These are phyloP conservation scores for Luperina testacea DNA, from an alignment of 2,888 invertebrate genomes.

Conservation along the genomic window DNA sequence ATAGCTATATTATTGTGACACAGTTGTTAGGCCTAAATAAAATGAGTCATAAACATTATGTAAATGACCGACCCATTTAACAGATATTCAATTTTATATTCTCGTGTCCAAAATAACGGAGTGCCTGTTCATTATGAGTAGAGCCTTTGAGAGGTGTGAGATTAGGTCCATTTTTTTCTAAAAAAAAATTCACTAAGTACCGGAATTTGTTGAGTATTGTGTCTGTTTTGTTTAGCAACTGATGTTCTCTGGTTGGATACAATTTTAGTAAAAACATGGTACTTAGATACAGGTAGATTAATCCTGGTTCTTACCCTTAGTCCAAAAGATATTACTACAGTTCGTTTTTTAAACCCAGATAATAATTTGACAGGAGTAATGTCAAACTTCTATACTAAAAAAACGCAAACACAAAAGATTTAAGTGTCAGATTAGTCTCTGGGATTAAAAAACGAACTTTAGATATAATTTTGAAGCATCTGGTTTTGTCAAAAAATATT, in stretches of 20 bases:
- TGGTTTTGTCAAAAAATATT: not conserved
- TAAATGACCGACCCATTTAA: conserved; percentile 38
- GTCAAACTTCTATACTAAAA: too few relatives aligned
- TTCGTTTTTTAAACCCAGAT: too few relatives aligned
- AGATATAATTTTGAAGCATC: not conserved
- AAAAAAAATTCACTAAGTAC: not conserved
- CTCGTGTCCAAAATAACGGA: conserved; percentile 35
- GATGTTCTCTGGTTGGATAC: not conserved
- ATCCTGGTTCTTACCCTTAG: not conserved
- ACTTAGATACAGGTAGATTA: not conserved
- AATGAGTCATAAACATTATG: conserved; percentile 44
- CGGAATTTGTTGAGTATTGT: not conserved
- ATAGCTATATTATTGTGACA: conserved; percentile 31
- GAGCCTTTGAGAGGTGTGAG: conserved; percentile 11
- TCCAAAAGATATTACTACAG: not conserved
- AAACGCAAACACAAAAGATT: too few relatives aligned
- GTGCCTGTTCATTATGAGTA: conserved; percentile 24
- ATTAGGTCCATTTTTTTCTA: not conserved
- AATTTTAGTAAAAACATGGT: not conserved
- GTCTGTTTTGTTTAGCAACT: not conserved
- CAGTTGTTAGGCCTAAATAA: conserved; percentile 28
- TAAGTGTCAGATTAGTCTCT: too few relatives aligned
- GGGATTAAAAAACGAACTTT: too few relatives aligned
- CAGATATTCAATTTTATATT: conserved; percentile 53
- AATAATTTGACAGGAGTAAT: too few relatives aligned